phyloP scores from a whole-genome alignment of 2,113 vertebrate genomes.

The Silurus asotus region DNA sequence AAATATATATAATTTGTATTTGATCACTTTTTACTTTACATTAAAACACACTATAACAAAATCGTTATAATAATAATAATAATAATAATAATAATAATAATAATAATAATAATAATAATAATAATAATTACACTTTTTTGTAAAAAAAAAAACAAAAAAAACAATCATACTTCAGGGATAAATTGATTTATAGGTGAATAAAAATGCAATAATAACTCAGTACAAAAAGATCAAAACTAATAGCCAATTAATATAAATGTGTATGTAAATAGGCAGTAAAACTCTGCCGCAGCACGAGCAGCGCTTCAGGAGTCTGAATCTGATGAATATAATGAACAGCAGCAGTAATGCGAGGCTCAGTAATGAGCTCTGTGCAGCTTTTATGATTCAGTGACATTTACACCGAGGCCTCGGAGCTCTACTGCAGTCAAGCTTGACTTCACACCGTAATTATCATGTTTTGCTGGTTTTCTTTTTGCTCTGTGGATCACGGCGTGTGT shows the following conservation, averaged over 20 bases:
- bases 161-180: not conserved
- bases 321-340: not conserved
- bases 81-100: no score
- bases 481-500: not conserved
- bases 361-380: not conserved
- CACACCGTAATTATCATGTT: not conserved
- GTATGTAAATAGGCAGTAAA: not conserved
- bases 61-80: no score
- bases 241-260: not conserved
- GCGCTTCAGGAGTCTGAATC: not conserved
- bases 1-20: no score
- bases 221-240: not conserved
- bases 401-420: not conserved
- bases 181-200: not conserved
- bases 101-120: no score
- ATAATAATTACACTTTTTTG: no score
- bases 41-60: no score
- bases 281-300: not conserved
- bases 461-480: not conserved
- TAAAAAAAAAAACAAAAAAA: no score
- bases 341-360: not conserved
- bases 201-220: not conserved
- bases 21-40: no score
- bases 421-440: not conserved
- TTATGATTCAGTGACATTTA: not conserved